These are phyloP conservation scores for Scaptomyza parva DNA, from an alignment of 2,888 invertebrate genomes.

Conservation along the genomic window DNA sequence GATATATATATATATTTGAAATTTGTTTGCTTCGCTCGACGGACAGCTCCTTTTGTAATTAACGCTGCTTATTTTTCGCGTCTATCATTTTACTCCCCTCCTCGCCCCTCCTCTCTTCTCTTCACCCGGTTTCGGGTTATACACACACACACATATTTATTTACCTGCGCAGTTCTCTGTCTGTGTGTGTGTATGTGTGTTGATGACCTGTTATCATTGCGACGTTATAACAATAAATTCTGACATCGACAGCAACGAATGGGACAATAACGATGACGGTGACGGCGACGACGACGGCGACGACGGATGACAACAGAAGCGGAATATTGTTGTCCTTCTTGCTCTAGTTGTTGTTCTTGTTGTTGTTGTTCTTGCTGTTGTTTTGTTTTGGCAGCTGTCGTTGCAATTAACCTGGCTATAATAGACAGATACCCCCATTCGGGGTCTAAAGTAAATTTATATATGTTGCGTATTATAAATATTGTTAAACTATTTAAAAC, in stretches of 20 bases:
- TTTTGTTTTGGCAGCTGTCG: slow-evolving; percentile 78
- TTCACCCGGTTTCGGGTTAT: slow-evolving; percentile 1
- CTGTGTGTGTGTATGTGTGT: no score
- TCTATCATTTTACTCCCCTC: neutral
- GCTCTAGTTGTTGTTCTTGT: slow-evolving; percentile 47
- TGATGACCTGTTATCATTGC: slow-evolving; percentile 78
- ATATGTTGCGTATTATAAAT: slow-evolving; percentile 26
- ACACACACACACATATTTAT: slow-evolving; percentile 51
- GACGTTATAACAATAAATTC: slow-evolving; percentile 76
- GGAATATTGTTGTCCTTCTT: slow-evolving; percentile 48
- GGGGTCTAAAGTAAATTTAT: slow-evolving; percentile 65
- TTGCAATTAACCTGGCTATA: slow-evolving; percentile 77
- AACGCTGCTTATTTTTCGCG: slow-evolving; percentile 68
- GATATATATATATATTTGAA: slow-evolving; percentile 31
- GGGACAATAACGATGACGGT: slow-evolving; percentile 33
- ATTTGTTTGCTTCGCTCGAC: slow-evolving; percentile 38
- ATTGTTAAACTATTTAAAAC: slow-evolving; percentile 15
- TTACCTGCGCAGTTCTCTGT: slow-evolving; percentile 65
- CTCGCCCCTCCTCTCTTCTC: neutral
- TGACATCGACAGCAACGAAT: no score
- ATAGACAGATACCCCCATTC: slow-evolving; percentile 51
- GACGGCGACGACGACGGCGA: neutral
- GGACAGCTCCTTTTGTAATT: slow-evolving; percentile 66
- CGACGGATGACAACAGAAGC: slow-evolving; percentile 59
- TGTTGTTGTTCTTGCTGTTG: slow-evolving; percentile 67